Evolutionary conservation across 1,140 invertebrate genomes (phyloP).

Genomic region (Adelges cooleyi): DNA sequence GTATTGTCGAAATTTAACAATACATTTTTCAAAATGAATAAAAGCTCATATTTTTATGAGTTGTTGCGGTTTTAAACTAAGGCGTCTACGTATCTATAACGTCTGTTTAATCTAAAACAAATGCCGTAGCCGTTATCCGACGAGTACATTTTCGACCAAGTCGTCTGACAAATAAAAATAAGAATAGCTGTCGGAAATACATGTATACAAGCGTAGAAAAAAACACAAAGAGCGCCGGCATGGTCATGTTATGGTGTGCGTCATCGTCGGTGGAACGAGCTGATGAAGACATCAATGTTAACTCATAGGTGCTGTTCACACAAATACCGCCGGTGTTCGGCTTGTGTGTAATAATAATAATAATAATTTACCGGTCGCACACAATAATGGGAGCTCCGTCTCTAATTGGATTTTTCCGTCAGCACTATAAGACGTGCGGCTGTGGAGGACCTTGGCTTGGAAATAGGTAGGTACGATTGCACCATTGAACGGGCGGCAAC

Average conservation of each 20-base stretch:
- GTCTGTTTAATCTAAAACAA: too few species aligned
- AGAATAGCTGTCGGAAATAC: too few species aligned
- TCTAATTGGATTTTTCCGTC: constrained; percentile 5
- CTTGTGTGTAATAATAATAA: neutral
- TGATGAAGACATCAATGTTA: constrained; percentile 17
- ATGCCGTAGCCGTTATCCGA: too few species aligned
- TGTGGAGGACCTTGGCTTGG: neutral
- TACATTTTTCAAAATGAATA: too few species aligned
- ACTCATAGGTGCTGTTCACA: neutral
- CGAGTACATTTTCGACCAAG: too few species aligned
- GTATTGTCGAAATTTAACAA: too few species aligned
- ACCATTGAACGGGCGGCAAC: neutral
- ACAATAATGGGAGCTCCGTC: neutral
- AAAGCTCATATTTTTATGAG: too few species aligned
- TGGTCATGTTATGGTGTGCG: neutral
- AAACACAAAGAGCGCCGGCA: too few species aligned
- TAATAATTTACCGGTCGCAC: neutral
- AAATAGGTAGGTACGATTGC: neutral
- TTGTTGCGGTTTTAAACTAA: too few species aligned
- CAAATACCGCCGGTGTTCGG: neutral
- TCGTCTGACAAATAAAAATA: too few species aligned
- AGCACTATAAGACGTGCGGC: neutral
- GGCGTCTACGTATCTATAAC: too few species aligned
- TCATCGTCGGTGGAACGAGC: neutral
- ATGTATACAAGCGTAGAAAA: too few species aligned